Conservation (phyloP, 2,797 vertebrate genomes). For the Pelochelys cantorii region DNA sequence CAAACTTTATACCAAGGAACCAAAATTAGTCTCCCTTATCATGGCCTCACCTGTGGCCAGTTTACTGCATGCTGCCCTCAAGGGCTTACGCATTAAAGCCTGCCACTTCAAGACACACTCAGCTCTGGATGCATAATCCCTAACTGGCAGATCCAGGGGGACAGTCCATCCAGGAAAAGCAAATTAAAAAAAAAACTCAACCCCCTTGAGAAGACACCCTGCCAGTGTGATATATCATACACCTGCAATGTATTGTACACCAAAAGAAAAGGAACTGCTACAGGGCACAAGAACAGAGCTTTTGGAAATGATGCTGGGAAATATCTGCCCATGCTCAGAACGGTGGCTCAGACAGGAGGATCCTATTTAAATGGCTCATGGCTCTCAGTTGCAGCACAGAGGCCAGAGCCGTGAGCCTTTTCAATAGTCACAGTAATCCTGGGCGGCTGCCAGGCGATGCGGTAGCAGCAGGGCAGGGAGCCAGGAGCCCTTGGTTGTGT, state of each 20-base stretch:
- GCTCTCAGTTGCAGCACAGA: too few species aligned
- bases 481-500: too few species aligned
- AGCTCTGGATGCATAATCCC: accelerated
- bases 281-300: background rate
- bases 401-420: too few species aligned
- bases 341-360: background rate
- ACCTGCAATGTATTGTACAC: background rate
- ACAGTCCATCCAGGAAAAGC: conserved; percentile 9
- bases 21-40: accelerated
- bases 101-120: background rate
- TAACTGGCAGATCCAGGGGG: background rate
- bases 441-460: too few species aligned
- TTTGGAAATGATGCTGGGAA: conserved; percentile 17
- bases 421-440: too few species aligned
- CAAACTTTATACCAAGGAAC: background rate
- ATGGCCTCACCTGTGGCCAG: accelerated
- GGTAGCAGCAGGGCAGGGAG: too few species aligned
- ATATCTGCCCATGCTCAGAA: background rate
- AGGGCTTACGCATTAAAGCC: background rate
- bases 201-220: background rate
- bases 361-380: too few species aligned
- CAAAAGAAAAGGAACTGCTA: background rate
- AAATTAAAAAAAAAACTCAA: background rate
- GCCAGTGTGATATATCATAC: background rate
- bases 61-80: background rate